Evolutionary conservation across 2,113 vertebrate species (phyloP).

Genomic region (Callospermophilus lateralis): DNA sequence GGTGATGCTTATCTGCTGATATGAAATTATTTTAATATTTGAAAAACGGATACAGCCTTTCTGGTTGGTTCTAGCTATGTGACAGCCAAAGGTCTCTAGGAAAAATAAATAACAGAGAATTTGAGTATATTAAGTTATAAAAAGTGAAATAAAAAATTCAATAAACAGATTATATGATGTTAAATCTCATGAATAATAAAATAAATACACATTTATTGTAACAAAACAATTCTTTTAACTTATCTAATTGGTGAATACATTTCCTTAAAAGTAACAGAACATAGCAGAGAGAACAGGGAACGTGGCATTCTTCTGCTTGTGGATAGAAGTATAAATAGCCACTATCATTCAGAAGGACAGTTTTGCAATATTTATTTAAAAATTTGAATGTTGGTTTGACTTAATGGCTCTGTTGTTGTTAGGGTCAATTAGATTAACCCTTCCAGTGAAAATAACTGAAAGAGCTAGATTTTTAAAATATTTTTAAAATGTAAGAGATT

Average conservation of each 20-base stretch:
- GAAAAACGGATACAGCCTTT: not conserved
- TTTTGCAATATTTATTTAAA: conserved; percentile 52
- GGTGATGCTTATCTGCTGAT: not conserved
- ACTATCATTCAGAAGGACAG: not conserved
- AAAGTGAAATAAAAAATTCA: not conserved
- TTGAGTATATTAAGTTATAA: conserved; percentile 33
- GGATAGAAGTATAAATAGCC: not conserved
- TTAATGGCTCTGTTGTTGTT: conserved; percentile 13
- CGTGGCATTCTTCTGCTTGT: not conserved
- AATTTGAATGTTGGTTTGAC: not conserved
- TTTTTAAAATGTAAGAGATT: conserved; percentile 23
- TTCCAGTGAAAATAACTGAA: not conserved
- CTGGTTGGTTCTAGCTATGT: not conserved
- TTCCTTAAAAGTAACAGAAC: conserved; percentile 15
- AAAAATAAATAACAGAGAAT: conserved; percentile 14
- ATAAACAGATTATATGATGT: not conserved
- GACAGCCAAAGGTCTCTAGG: not conserved
- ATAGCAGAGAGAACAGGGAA: not conserved
- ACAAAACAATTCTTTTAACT: not conserved
- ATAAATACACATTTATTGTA: conserved; percentile 46
- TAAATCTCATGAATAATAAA: conserved; percentile 6
- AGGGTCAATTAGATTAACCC: not conserved
- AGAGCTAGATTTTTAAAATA: conserved; percentile 11
- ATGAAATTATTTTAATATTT: conserved; percentile 33
- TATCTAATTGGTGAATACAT: not conserved